Conservation (phyloP, 2,113 vertebrate genomes). For the Damaliscus lunatus region DNA sequence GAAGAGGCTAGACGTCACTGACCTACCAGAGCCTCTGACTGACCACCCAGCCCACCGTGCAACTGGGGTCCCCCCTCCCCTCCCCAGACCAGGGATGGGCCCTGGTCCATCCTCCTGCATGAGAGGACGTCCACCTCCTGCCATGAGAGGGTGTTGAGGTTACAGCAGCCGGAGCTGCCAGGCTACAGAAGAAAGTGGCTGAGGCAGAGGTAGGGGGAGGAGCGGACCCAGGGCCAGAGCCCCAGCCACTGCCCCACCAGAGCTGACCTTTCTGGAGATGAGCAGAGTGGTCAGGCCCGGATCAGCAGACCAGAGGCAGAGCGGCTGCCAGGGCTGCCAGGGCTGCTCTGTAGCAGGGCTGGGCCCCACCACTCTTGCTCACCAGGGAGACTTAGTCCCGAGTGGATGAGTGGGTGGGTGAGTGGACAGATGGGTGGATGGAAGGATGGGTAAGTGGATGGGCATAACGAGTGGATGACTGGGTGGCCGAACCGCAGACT, state of each 20-base stretch:
- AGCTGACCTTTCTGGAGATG: not conserved
- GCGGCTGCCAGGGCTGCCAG: accelerated
- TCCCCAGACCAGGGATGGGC: not conserved
- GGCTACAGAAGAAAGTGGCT: not conserved
- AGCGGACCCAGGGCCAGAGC: not conserved
- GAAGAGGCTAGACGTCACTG: not conserved
- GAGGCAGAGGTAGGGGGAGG: not conserved
- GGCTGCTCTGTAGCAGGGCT: not conserved
- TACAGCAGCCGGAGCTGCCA: not conserved
- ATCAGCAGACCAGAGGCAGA: not conserved
- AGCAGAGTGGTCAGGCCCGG: not conserved
- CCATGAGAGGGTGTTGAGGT: accelerated
- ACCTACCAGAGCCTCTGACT: not conserved
- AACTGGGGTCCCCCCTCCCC: not conserved
- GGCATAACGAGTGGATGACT: not conserved
- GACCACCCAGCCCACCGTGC: accelerated
- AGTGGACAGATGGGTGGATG: not conserved
- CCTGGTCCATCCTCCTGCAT: not conserved
- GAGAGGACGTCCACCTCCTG: not conserved
- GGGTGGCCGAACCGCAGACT: not conserved
- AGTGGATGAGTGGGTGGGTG: not conserved
- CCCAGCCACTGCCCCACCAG: not conserved
- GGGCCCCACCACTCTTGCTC: not conserved
- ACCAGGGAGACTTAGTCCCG: not conserved
- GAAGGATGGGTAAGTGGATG: not conserved